phyloP scores from a whole-genome alignment of 2,113 vertebrate genomes.

The Holacanthus passer region DNA sequence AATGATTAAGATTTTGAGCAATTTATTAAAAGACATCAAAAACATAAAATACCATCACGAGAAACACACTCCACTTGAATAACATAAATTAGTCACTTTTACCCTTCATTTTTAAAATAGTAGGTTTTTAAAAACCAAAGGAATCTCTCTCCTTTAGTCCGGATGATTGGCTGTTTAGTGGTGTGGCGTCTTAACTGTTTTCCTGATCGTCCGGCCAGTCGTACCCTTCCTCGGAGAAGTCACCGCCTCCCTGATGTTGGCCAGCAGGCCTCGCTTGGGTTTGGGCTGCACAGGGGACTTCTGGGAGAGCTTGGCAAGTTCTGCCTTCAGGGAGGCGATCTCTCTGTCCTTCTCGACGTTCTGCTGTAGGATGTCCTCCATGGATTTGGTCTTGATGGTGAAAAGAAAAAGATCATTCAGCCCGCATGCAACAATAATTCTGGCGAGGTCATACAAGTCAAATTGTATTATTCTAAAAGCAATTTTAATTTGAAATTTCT shows the following conservation, averaged over 20 bases:
- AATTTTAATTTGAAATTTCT: not conserved
- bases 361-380: slow-evolving; percentile 74
- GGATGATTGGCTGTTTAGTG: slow-evolving; percentile 48
- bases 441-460: no score
- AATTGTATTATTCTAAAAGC: no score
- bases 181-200: slow-evolving; percentile 26
- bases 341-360: slow-evolving; percentile 83
- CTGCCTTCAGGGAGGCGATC: slow-evolving; percentile 78
- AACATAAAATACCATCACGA: not conserved
- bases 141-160: not conserved
- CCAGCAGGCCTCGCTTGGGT: slow-evolving; percentile 83
- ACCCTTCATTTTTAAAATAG: no score
- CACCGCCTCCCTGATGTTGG: slow-evolving; percentile 88
- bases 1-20: not conserved
- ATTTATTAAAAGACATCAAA: not conserved
- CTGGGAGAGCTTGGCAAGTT: slow-evolving; percentile 69
- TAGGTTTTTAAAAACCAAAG: not conserved
- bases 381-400: slow-evolving; percentile 36
- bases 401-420: not conserved
- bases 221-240: slow-evolving; percentile 73
- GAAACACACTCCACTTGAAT: not conserved
- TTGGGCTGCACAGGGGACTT: slow-evolving; percentile 79
- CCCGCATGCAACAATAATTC: not conserved
- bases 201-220: slow-evolving; percentile 74
- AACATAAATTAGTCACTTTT: not conserved